Evolutionary conservation across 2,888 invertebrate genomes (phyloP).

Genomic region (Euproctis similis): DNA sequence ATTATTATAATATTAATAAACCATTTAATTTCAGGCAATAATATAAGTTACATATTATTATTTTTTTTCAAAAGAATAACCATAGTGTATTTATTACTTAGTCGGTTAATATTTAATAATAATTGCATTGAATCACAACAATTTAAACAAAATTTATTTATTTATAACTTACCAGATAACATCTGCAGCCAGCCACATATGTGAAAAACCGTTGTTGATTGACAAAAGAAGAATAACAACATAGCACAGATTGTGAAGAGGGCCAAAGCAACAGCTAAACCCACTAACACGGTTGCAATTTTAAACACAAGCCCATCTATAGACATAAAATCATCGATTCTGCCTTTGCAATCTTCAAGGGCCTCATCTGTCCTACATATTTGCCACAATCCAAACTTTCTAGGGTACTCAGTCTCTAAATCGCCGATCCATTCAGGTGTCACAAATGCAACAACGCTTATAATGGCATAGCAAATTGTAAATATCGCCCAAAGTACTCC

Average conservation of each 20-base stretch:
- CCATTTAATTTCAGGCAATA: too few relatives aligned
- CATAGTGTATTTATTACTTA: too few relatives aligned
- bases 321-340: conserved; percentile 87
- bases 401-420: conserved; percentile 88
- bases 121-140: too few relatives aligned
- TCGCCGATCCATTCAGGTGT: conserved; percentile 96
- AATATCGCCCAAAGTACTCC: conserved; percentile 98
- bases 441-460: conserved; percentile 94
- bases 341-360: conserved; percentile 88
- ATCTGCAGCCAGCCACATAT: conserved; percentile 97
- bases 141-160: too few relatives aligned
- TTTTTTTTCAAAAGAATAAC: too few relatives aligned
- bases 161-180: conserved; percentile 90
- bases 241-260: conserved; percentile 91
- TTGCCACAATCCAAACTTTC: conserved; percentile 95
- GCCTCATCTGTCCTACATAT: conserved; percentile 87
- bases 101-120: too few relatives aligned
- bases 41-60: too few relatives aligned
- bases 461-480: conserved; percentile 97
- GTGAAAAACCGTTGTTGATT: conserved; percentile 92
- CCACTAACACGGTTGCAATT: conserved; percentile 92
- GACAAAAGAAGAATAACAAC: conserved; percentile 94
- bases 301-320: conserved; percentile 89
- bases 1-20: too few relatives aligned
- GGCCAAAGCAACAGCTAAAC: conserved; percentile 88